Evolutionary conservation across 2,888 invertebrate genomes (phyloP), one percentile per base, ranked within the genome.

Genomic region (Campaea margaritaria): DNA sequence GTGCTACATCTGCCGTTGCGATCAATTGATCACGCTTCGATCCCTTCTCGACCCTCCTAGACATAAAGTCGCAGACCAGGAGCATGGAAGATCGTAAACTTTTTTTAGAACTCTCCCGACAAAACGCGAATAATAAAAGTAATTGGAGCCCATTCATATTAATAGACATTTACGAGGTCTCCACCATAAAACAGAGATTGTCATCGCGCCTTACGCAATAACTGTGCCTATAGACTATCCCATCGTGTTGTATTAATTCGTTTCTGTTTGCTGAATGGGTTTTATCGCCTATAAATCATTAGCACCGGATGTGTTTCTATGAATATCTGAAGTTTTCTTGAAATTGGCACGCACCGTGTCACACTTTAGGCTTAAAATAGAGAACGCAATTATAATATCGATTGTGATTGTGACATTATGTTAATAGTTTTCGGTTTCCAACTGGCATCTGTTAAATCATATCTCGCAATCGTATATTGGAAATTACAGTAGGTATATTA

Each of bases 111-210:
- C 84, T 81, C 87, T 87, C 85, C 82, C 82, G 77, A 91, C 91
- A 91, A 91, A 92, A 92, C 84, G 90, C 89, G 83, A 87, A 88
- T 88, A 90, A 84, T 93, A 93, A 93, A 93, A 88, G 86, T 93
- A 93, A 93, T 93, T 93, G 92, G 87, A 85, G 83, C 85, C 91
- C 88, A 93, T 93, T 93, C 92, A 91, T 92, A 93, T 93, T 92
- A 93, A 92, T 91, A 91, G 93, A 92, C 92, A 82, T 92, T 93
- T 93, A 93, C 89, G 91, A 91, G 81, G 78, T 81, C 84, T 85
- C 80, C 73, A 74, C 86, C 86, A 91, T 92, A 92, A 92, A 92
- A 91, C 88, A 82, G 89, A 89, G 91, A 92, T 91, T 92, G 91
- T 91, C 89, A 87, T 89, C 89, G 83, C 88, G 83, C 73, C 84